A percentile compares a stretch with the other conserved stretches of the same genome.
Evolutionary conservation across 2,797 vertebrate species (phyloP).

Genomic region (Mormyrops attenuatus): DNA sequence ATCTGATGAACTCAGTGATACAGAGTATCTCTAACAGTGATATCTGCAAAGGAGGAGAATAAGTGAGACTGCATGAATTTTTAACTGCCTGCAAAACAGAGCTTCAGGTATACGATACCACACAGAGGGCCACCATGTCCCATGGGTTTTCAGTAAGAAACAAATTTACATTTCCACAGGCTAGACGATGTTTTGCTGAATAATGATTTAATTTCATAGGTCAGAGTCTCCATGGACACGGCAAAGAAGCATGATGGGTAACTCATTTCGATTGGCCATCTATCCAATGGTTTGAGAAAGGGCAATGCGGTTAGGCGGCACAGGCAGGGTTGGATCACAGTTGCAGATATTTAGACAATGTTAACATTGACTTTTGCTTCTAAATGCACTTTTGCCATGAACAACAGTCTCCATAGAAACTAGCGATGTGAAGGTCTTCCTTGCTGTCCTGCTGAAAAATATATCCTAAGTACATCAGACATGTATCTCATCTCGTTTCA

Average conservation of each 20-base stretch:
- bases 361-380: constrained; percentile 16
- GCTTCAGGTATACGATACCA: not conserved
- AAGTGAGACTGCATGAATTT: not conserved
- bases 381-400: constrained; percentile 18
- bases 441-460: constrained; percentile 24
- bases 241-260: not conserved
- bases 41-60: not conserved
- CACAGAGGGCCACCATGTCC: not conserved
- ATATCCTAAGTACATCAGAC: not conserved
- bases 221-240: not conserved
- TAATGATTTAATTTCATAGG: constrained; percentile 1
- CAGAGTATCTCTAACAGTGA: not conserved
- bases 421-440: constrained; percentile 24
- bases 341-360: not conserved
- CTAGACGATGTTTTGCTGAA: not conserved
- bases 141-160: not conserved
- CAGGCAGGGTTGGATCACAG: not conserved
- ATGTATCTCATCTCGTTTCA: not conserved
- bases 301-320: not conserved
- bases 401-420: constrained; percentile 45
- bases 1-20: not conserved
- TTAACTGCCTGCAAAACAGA: not conserved
- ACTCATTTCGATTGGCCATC: constrained; percentile 8
- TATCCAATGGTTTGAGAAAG: not conserved
- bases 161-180: not conserved